Percentiles rank a stretch among this genome's conserved stretches.
Evolutionary conservation across 2,113 vertebrate genomes (phyloP).

Genomic region (Ammospiza caudacuta): DNA sequence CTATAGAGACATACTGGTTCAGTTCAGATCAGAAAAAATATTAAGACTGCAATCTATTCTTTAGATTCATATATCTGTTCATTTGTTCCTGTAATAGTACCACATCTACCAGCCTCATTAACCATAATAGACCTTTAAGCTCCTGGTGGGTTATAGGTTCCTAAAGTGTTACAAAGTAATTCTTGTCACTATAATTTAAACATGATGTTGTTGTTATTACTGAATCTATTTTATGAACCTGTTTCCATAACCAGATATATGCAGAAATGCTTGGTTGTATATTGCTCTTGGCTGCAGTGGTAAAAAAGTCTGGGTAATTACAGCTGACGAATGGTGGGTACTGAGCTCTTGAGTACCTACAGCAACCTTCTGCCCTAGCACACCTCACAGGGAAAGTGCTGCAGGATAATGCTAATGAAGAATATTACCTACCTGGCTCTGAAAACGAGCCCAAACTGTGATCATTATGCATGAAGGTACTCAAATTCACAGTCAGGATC

Average conservation of each 20-base stretch:
- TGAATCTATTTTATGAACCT: conserved; percentile 50
- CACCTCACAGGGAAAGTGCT: background rate
- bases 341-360: background rate
- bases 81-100: conserved; percentile 22
- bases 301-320: conserved; percentile 46
- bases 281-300: conserved; percentile 14
- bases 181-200: conserved; percentile 68
- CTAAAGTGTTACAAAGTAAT: conserved; percentile 64
- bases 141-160: conserved; percentile 59
- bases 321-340: conserved; percentile 30
- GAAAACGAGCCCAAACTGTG: conserved; percentile 3
- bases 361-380: conserved; percentile 21
- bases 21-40: conserved; percentile 30
- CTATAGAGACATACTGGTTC: background rate
- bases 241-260: background rate
- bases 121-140: conserved; percentile 67
- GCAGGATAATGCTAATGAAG: background rate
- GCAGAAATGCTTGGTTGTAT: conserved; percentile 19
- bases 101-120: conserved; percentile 57
- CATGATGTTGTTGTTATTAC: conserved; percentile 59
- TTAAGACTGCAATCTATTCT: conserved; percentile 38
- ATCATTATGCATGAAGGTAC: background rate
- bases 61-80: conserved; percentile 45
- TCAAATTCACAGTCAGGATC: background rate
- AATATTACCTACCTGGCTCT: background rate